These are phyloP conservation scores for Caerostris darwini DNA, from an alignment of 1,140 invertebrate species.

Conservation along the genomic window DNA sequence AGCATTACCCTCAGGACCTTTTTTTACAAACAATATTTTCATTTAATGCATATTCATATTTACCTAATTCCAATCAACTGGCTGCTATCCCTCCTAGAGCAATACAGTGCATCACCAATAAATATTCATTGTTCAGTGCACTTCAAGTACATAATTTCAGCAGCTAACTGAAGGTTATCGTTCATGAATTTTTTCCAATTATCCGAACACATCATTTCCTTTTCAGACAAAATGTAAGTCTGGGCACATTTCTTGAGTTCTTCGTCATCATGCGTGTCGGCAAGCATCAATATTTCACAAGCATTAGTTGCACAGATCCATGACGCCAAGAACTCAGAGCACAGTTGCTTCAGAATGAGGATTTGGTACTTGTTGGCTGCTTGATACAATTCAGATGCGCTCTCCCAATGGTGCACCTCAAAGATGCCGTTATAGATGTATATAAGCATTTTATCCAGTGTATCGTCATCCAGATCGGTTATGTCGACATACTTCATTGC, in stretches of 20 bases:
- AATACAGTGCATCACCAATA: too few relatives aligned
- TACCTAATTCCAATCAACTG: too few relatives aligned
- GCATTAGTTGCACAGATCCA: background rate
- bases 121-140: too few relatives aligned
- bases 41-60: too few relatives aligned
- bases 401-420: background rate
- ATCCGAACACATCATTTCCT: background rate
- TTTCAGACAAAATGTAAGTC: background rate
- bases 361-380: background rate
- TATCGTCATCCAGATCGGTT: background rate
- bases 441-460: background rate
- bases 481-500: background rate
- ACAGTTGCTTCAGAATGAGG: background rate
- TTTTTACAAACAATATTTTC: too few relatives aligned
- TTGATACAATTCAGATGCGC: background rate
- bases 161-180: background rate
- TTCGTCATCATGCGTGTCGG: background rate
- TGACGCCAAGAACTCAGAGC: background rate
- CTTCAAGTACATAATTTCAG: background rate
- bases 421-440: background rate
- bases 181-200: conserved; percentile 15
- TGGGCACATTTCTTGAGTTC: background rate
- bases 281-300: background rate
- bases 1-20: too few relatives aligned
- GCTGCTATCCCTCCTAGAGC: too few relatives aligned